Conservation (phyloP, 1,140 invertebrate species). For the Mamestra configurata region DNA sequence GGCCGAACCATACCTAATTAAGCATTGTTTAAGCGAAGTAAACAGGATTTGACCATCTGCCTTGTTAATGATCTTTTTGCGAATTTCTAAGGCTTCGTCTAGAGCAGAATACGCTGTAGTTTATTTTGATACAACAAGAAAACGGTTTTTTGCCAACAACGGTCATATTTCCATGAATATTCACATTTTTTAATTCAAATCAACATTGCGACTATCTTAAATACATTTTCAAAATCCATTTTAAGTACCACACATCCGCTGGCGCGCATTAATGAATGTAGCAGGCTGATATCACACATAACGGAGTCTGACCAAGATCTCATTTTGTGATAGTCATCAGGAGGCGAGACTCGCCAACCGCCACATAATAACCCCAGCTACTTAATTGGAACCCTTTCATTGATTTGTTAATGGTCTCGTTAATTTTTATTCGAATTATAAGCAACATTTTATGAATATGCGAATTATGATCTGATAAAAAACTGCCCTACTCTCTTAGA, state of each 20-base stretch:
- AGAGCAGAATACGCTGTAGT: slow-evolving; percentile 46
- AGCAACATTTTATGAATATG: slow-evolving; percentile 67
- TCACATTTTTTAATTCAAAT: slow-evolving; percentile 25
- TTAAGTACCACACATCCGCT: slow-evolving; percentile 42
- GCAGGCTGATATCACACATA: slow-evolving; percentile 62
- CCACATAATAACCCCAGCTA: slow-evolving; percentile 75
- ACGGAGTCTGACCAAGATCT: slow-evolving; percentile 74
- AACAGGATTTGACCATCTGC: slow-evolving; percentile 59
- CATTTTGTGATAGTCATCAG: slow-evolving; percentile 80
- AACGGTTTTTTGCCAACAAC: slow-evolving; percentile 5
- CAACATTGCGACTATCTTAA: slow-evolving; percentile 23
- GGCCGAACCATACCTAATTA: slow-evolving; percentile 58
- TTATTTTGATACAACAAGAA: slow-evolving; percentile 17
- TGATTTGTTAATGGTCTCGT: slow-evolving; percentile 84
- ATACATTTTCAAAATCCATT: slow-evolving; percentile 40
- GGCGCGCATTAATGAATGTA: slow-evolving; percentile 61
- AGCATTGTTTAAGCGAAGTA: slow-evolving; percentile 53
- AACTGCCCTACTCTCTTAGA: neutral
- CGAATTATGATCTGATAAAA: slow-evolving; percentile 66
- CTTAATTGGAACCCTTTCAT: slow-evolving; percentile 82
- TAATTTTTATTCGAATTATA: slow-evolving; percentile 79
- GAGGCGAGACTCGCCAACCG: slow-evolving; percentile 74
- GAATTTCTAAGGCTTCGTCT: slow-evolving; percentile 68
- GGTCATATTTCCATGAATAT: slow-evolving; percentile 12
- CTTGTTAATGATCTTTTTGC: slow-evolving; percentile 62